Evolutionary conservation across 2,888 invertebrate species (phyloP), one percentile per base, ranked within the genome.

Genomic region (Morpho deidamia): DNA sequence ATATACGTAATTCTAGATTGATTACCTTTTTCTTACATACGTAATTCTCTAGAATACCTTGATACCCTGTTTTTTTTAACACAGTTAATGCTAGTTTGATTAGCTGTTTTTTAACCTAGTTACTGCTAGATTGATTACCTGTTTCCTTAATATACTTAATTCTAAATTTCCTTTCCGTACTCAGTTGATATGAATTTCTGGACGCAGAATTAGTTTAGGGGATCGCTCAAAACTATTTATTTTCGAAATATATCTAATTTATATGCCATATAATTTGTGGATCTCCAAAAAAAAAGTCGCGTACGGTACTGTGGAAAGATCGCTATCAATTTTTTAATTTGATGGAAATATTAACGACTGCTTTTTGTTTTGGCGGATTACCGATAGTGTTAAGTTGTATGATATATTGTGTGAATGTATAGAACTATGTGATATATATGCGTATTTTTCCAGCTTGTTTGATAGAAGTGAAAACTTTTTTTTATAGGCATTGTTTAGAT

Each of bases 211-310:
- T 47, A 56, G 58, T 39, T 43, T 40, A 55, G 53, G 50, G 46
- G 34, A 40, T 46, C 65, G 74, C 74, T 75, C 74, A 74, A 74
- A 67, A 64, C 62, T 65, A 75, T 75, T 75, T 75, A 75, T 74
- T 73, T 56, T 64, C 49, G 54, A 63, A 60, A 64, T 66, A 10
- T 11, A 32, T 42, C 34, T 48, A 40, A 48, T 46, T 39, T 46
- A 46, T 39, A 37, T 23, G 23, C 11, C 46, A 40, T 12, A 8
- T 40, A 8, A 10, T 12, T 23, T 46, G 10, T 37, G 11, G 11
- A 23, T 23, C 1, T 23, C 23, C 23, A 23, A 23, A 23, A 5
- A n/a, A 23, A 23, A 23, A 23, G 23, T 23, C 23, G 23, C 23
- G 5, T 23, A 23, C 23, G 23, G 23, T 23, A 23, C 23, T 23